Base-by-base conservation (phyloP, 2,888 invertebrate species). In the Peribatodes rhomboidaria region DNA sequence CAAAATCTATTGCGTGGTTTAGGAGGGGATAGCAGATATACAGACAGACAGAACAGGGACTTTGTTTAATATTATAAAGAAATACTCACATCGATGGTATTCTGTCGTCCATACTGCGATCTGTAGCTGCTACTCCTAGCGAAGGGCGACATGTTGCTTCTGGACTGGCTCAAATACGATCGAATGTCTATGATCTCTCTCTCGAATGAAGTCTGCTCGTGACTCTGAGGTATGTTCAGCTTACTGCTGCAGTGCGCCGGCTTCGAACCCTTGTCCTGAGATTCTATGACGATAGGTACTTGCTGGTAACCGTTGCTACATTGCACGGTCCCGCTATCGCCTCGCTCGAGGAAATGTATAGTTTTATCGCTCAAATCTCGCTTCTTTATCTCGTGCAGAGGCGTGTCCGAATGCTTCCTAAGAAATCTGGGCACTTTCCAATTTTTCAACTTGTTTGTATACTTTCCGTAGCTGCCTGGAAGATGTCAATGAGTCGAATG, bases 341-440 rank as follows among this genome's bases (percentile, higher is more conserved):
- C 90, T 11, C 86, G 79, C 70, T 89, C 90, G 64, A 90, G 70
- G 37, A 88, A 83, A 69, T 89, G 82, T 69, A 90, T 84, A 3
- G 84, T 81, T 69, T 90, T 90, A 37, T 91, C 88, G 20, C 88
- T 89, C 56, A 86, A 82, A 42, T 88, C 89, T 37, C 84, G 85
- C 72, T 92, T 93, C 72, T 92, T 92, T 11, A 93, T 89, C 73
- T 89, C 88, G 58, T 92, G 92, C 13, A 92, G 73, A 4, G 92
- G 91, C 14, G 93, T 91, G 69, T 95, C 95, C 0, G 94, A 93
- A 79, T 93, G 92, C 78, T 95, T 95, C 56, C 95, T 93, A 50
- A 96, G 85, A 79, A 96, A 96, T 74, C 94, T 94, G 44, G 96
- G 95, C 70, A 96, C 95, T 85, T 95, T 96, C 96, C 96, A 96